Evolutionary conservation across 2,113 vertebrate species (phyloP).

Genomic region (Mirza zaza): DNA sequence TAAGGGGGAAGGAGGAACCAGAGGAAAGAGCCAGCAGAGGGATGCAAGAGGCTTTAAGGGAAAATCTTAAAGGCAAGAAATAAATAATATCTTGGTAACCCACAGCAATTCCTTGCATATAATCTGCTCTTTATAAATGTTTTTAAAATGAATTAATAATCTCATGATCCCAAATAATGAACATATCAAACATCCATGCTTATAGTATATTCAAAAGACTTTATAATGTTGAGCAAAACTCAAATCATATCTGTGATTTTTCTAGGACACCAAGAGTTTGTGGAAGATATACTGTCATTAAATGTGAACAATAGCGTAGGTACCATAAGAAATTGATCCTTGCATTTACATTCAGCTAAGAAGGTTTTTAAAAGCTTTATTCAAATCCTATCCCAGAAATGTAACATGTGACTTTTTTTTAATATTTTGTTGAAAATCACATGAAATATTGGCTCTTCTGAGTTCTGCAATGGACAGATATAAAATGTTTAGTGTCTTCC

Average conservation of each 20-base stretch:
- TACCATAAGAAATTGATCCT: not conserved
- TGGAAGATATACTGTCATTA: not conserved
- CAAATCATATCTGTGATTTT: not conserved
- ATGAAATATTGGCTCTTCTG: conserved; percentile 8
- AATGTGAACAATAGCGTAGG: not conserved
- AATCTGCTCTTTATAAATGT: not conserved
- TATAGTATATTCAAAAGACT: not conserved
- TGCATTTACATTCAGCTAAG: not conserved
- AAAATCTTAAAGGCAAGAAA: not conserved
- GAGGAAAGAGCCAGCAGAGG: not conserved
- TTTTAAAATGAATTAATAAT: not conserved
- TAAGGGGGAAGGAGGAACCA: not conserved
- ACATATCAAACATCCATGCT: not conserved
- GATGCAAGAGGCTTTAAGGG: accelerated
- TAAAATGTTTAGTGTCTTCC: not conserved
- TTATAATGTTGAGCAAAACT: not conserved
- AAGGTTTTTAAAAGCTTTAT: conserved; percentile 6
- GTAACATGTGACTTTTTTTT: not conserved
- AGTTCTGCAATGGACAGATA: not conserved
- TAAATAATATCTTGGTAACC: not conserved
- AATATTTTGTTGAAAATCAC: not conserved
- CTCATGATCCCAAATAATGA: not conserved
- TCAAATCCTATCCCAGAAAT: conserved; percentile 7
- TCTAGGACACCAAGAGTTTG: not conserved
- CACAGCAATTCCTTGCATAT: not conserved